Conservation (phyloP, 2,797 vertebrate species). For the Acanthis flammea region DNA sequence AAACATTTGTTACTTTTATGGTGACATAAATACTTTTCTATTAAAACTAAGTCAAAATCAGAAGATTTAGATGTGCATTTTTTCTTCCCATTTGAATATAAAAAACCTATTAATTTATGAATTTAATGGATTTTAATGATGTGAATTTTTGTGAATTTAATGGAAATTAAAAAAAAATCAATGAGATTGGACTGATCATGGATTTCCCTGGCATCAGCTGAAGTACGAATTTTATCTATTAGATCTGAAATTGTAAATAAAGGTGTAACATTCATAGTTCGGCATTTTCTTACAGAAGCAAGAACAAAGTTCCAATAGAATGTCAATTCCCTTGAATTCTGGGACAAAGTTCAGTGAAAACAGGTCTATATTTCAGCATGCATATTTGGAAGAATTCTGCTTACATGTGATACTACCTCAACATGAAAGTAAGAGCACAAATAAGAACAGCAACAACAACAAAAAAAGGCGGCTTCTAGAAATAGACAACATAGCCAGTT, state of each 20-base stretch:
- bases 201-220: background rate
- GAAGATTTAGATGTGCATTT: background rate
- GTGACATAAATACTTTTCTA: background rate
- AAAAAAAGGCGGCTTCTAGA: background rate
- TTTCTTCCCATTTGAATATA: background rate
- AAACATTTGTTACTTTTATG: background rate
- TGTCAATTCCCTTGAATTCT: background rate
- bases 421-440: background rate
- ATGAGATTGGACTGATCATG: background rate
- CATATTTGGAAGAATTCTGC: background rate
- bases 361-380: background rate
- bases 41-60: background rate
- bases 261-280: background rate
- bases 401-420: fast-evolving
- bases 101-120: background rate
- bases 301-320: background rate
- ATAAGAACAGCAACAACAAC: no score
- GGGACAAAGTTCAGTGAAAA: background rate
- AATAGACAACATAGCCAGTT: background rate
- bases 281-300: background rate
- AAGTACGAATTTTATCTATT: background rate
- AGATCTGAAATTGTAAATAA: background rate
- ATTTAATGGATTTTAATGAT: background rate
- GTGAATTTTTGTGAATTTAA: background rate
- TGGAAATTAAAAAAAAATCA: background rate